These are phyloP conservation scores for Crenuchus spilurus DNA, from an alignment of 2,797 vertebrate genomes.

Conservation along the genomic window DNA sequence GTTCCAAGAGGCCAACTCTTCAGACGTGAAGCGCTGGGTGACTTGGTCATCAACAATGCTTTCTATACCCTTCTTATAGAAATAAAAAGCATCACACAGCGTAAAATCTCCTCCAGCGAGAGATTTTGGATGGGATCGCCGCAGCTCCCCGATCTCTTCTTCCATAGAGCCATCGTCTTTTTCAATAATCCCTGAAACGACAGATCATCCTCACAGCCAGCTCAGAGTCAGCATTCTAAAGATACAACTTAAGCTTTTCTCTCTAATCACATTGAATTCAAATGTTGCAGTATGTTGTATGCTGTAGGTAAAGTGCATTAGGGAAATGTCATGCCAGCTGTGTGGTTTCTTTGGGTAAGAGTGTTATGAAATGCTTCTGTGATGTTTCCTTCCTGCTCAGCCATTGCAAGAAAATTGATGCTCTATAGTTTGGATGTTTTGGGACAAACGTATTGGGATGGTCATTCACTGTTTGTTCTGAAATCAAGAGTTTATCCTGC, in stretches of 20 bases:
- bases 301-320: not conserved
- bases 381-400: constrained; percentile 14
- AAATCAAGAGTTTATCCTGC: too few species aligned
- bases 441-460: too few species aligned
- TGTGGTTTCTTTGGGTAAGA: not conserved
- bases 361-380: constrained; percentile 1
- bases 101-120: constrained; percentile 76
- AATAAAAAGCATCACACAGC: constrained; percentile 88
- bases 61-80: constrained; percentile 90
- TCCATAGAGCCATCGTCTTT: constrained; percentile 87
- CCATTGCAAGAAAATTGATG: not conserved
- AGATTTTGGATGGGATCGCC: constrained; percentile 57
- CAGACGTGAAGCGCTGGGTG: constrained; percentile 94
- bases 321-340: not conserved
- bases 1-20: constrained; percentile 95
- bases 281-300: not conserved
- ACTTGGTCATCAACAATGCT: constrained; percentile 94
- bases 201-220: not conserved
- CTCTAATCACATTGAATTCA: not conserved
- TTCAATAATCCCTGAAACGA: constrained; percentile 87
- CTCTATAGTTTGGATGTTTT: not conserved
- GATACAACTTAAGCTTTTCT: not conserved
- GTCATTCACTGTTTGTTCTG: not conserved
- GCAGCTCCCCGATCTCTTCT: constrained; percentile 83
- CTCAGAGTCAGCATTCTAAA: not conserved